phyloP scores from a whole-genome alignment of 1,140 invertebrate genomes.

The Schlechtendalia chinensis region DNA sequence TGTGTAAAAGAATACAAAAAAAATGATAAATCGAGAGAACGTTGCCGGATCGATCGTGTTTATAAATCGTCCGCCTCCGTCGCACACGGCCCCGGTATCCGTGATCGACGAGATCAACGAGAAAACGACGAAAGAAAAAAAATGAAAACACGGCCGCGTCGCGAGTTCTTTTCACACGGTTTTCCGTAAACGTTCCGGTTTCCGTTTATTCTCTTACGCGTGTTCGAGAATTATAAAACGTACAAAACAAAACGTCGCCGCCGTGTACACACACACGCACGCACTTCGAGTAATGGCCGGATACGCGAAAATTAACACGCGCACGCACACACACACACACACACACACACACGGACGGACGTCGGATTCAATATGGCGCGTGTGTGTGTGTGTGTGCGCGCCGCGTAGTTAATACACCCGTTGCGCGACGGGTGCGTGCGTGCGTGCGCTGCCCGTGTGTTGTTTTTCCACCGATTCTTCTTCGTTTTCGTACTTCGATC shows the following conservation, averaged over 20 bases:
- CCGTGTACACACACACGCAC: neutral
- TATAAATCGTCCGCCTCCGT: too few relatives aligned
- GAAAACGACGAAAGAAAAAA: too few relatives aligned
- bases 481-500: conserved; percentile 46
- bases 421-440: conserved; percentile 1
- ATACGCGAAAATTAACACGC: conserved; percentile 49
- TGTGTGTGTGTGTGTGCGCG: conserved; percentile 3
- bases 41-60: too few relatives aligned
- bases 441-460: conserved; percentile 44
- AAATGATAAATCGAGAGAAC: too few relatives aligned
- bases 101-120: too few relatives aligned
- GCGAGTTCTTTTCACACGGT: neutral
- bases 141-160: neutral
- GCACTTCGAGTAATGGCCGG: conserved; percentile 39
- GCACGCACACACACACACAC: neutral
- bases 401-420: neutral
- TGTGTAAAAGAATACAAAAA: too few relatives aligned
- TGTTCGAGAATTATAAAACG: neutral
- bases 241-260: neutral
- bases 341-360: conserved; percentile 9
- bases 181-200: too few relatives aligned
- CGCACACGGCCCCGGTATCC: too few relatives aligned
- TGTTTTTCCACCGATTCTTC: conserved; percentile 50
- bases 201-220: too few relatives aligned
- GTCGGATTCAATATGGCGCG: conserved; percentile 47